These are phyloP conservation scores for Gymnothorax javanicus DNA, from an alignment of 2,797 vertebrate species.

Conservation along the genomic window DNA sequence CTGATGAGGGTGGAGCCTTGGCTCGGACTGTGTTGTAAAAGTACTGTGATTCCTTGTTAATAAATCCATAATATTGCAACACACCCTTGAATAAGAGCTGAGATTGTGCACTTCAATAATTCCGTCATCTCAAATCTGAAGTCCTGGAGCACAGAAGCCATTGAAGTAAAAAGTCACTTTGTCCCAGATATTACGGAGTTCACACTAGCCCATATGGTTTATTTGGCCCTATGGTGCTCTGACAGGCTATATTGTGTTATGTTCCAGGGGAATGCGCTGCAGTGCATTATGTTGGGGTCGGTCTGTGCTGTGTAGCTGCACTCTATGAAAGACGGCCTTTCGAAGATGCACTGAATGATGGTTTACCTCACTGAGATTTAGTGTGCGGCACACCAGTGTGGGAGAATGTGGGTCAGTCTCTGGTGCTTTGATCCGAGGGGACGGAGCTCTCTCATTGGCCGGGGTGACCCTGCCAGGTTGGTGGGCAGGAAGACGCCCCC, in stretches of 20 bases:
- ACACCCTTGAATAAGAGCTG: too few relatives aligned
- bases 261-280: not conserved
- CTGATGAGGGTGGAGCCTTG: too few relatives aligned
- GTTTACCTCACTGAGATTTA: not conserved
- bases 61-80: too few relatives aligned
- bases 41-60: too few relatives aligned
- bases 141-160: too few relatives aligned
- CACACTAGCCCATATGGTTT: too few relatives aligned
- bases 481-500: not conserved
- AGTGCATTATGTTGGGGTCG: not conserved
- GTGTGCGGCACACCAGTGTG: not conserved
- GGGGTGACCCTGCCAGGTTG: not conserved
- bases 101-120: too few relatives aligned
- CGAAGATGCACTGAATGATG: not conserved
- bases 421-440: not conserved
- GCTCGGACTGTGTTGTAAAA: too few relatives aligned
- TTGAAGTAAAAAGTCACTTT: too few relatives aligned
- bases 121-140: too few relatives aligned
- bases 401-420: not conserved
- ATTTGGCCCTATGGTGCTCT: not conserved
- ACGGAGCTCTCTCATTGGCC: not conserved
- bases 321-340: not conserved
- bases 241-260: not conserved
- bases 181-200: too few relatives aligned
- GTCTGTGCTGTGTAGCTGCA: not conserved